Conservation (phyloP, 2,113 vertebrate genomes). For the Forbesichthys agassizii region DNA sequence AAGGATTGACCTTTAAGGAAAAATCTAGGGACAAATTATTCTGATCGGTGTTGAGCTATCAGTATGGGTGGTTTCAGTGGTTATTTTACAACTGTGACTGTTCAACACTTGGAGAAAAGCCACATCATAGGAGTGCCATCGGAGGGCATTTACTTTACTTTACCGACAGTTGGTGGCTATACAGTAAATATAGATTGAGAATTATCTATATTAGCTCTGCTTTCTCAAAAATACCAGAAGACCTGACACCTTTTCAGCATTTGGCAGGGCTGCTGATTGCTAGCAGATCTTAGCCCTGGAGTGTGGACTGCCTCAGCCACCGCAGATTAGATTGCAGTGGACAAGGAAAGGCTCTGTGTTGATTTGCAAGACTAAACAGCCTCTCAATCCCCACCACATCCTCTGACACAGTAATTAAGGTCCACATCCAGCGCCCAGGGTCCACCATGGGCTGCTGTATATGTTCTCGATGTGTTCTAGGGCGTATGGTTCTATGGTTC, state of each 20-base stretch:
- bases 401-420: constrained; percentile 20
- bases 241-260: not conserved
- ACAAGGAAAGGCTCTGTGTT: constrained; percentile 22
- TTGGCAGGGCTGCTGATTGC: not conserved
- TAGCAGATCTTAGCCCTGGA: not conserved
- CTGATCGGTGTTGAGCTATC: no score
- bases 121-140: not conserved
- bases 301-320: constrained; percentile 10
- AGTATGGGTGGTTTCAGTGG: no score
- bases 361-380: constrained; percentile 30
- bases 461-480: not conserved
- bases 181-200: not conserved
- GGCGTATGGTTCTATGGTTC: no score
- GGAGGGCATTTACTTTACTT: constrained; percentile 7
- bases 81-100: no score
- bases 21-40: no score
- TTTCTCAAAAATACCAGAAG: constrained; percentile 1
- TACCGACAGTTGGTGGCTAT: not conserved
- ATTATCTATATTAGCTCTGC: not conserved
- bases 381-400: constrained; percentile 29
- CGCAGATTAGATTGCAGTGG: constrained; percentile 11
- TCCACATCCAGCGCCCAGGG: constrained; percentile 17
- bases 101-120: no score
- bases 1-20: no score
- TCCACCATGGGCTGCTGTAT: constrained; percentile 14